phyloP scores from a whole-genome alignment of 1,140 invertebrate species.

The Euborellia annulipes region DNA sequence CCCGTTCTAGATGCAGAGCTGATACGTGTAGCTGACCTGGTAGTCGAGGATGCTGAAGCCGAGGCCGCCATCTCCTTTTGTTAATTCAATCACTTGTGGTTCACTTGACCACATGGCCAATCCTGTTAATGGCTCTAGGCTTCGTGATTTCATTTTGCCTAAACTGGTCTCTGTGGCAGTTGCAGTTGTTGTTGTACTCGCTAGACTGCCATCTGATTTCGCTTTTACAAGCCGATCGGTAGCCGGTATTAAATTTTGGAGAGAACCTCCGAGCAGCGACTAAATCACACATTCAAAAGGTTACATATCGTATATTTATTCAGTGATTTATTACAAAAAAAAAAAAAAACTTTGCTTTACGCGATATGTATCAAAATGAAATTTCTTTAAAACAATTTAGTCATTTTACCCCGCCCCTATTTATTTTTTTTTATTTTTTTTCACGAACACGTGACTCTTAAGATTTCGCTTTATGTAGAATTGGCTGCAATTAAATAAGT shows the following conservation, averaged over 20 bases:
- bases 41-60: constrained; percentile 99
- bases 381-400: too few relatives aligned
- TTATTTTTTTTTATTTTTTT: too few relatives aligned
- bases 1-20: too few relatives aligned
- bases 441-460: too few relatives aligned
- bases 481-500: too few relatives aligned
- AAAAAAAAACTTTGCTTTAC: too few relatives aligned
- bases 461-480: too few relatives aligned
- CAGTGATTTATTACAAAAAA: too few relatives aligned
- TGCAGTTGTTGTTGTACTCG: constrained; percentile 54
- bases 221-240: constrained; percentile 88
- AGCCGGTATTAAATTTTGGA: constrained; percentile 63
- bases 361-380: too few relatives aligned
- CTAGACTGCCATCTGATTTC: constrained; percentile 86
- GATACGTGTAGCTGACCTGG: constrained; percentile 51
- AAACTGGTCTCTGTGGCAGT: constrained; percentile 52
- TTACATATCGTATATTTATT: too few relatives aligned
- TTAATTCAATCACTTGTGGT: constrained; percentile 88
- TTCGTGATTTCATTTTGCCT: constrained; percentile 74
- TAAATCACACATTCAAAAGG: constrained; percentile 24
- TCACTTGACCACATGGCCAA: constrained; percentile 97
- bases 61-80: constrained; percentile 90
- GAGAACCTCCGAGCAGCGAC: constrained; percentile 57
- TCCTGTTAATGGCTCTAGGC: constrained; percentile 91
- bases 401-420: too few relatives aligned